phyloP scores from a whole-genome alignment of 2,797 vertebrate genomes.

The Acipenser oxyrinchus region DNA sequence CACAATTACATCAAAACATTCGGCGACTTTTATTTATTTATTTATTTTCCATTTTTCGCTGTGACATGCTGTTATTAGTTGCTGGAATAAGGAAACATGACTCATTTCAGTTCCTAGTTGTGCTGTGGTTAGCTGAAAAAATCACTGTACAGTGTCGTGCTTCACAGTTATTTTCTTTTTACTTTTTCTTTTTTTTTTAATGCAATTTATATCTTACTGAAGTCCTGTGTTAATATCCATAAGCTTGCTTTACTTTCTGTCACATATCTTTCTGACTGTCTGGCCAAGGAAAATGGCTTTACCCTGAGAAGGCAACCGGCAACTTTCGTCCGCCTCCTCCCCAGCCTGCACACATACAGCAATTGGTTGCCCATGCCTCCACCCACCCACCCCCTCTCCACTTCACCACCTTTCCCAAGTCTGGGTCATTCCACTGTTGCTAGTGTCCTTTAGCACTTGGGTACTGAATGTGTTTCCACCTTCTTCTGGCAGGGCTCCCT shows the following conservation, averaged over 20 bases:
- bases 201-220: conserved; percentile 33
- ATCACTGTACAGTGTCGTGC: conserved; percentile 36
- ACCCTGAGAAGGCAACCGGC: conserved; percentile 41
- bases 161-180: conserved; percentile 31
- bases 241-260: conserved; percentile 54
- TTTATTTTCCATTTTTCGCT: conserved; percentile 56
- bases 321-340: conserved; percentile 48
- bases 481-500: conserved; percentile 97
- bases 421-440: conserved; percentile 58
- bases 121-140: conserved; percentile 43
- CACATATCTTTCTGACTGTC: not conserved
- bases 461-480: conserved; percentile 78
- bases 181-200: conserved; percentile 28
- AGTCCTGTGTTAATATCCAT: conserved; percentile 49
- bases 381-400: conserved; percentile 23
- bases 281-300: too few species aligned
- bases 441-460: conserved; percentile 57
- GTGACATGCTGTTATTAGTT: conserved; percentile 58
- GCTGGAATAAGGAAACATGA: conserved; percentile 64
- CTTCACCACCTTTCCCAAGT: conserved; percentile 46
- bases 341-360: conserved; percentile 38
- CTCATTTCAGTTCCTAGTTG: conserved; percentile 15
- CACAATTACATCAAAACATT: not conserved
- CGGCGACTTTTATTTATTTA: conserved; percentile 9
- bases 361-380: not conserved